Evolutionary conservation across 2,113 vertebrate genomes (phyloP).

Genomic region (Siniperca chuatsi): DNA sequence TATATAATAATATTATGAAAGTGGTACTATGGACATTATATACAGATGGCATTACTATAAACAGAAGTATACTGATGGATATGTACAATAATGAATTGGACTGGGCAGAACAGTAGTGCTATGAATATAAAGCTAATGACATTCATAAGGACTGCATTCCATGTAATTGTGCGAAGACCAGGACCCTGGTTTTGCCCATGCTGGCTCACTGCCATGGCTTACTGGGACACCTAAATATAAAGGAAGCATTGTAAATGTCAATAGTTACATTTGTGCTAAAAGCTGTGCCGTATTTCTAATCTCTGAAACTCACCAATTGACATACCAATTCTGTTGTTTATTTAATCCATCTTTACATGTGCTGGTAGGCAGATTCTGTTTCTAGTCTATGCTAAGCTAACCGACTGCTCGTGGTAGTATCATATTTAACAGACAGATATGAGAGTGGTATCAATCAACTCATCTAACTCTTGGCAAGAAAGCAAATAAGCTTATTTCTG

Average conservation of each 20-base stretch:
- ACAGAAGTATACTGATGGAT: too few species aligned
- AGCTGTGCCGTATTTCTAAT: neutral
- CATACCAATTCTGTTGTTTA: neutral
- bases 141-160: neutral
- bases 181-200: neutral
- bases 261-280: neutral
- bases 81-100: too few species aligned
- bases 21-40: too few species aligned
- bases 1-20: too few species aligned
- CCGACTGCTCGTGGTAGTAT: neutral
- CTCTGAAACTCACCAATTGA: neutral
- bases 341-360: neutral
- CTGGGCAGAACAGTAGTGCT: too few species aligned
- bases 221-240: neutral
- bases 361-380: neutral
- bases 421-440: neutral
- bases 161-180: neutral
- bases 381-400: neutral
- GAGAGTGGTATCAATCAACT: too few species aligned
- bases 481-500: too few species aligned
- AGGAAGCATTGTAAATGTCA: neutral
- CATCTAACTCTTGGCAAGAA: too few species aligned
- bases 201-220: neutral
- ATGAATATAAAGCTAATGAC: neutral
- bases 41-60: too few species aligned